phyloP scores from a whole-genome alignment of 2,113 vertebrate species.

The Otis tarda region DNA sequence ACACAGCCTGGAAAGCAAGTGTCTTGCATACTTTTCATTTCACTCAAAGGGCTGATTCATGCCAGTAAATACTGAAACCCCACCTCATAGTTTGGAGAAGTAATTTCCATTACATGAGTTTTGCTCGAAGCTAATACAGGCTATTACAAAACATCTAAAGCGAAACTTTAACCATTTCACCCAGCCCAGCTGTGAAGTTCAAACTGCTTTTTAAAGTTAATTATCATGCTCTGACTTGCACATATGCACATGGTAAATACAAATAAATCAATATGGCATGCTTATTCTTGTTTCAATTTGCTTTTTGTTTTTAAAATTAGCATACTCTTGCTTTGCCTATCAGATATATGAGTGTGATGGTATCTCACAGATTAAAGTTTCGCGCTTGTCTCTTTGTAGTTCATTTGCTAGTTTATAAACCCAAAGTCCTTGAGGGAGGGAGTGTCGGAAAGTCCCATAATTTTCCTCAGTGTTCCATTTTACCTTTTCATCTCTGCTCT shows the following conservation, averaged over 20 bases:
- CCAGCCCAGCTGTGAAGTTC: constrained; percentile 58
- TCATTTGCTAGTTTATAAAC: constrained; percentile 71
- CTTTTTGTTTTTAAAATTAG: constrained; percentile 68
- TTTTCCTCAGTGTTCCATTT: constrained; percentile 65
- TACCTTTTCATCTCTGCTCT: constrained; percentile 65
- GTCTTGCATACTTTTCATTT: constrained; percentile 54
- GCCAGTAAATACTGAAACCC: constrained; percentile 50
- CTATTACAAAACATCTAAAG: constrained; percentile 60
- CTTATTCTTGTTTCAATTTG: constrained; percentile 52
- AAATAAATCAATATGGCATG: constrained; percentile 60
- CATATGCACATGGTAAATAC: constrained; percentile 23
- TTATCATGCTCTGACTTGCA: constrained; percentile 42
- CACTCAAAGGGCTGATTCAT: constrained; percentile 49
- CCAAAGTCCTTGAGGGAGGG: constrained; percentile 70
- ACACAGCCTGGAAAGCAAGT: constrained; percentile 13
- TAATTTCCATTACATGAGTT: constrained; percentile 62
- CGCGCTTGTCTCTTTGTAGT: constrained; percentile 70
- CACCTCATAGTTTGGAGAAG: constrained; percentile 53
- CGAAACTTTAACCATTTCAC: constrained; percentile 55
- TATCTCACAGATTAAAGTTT: constrained; percentile 75
- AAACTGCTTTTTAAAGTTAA: constrained; percentile 55
- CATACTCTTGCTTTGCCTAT: constrained; percentile 63
- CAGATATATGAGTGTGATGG: constrained; percentile 66
- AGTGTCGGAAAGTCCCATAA: constrained; percentile 74
- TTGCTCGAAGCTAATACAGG: constrained; percentile 43